Conservation (phyloP, 2,797 vertebrate genomes). For the Sarcoramphus papa region DNA sequence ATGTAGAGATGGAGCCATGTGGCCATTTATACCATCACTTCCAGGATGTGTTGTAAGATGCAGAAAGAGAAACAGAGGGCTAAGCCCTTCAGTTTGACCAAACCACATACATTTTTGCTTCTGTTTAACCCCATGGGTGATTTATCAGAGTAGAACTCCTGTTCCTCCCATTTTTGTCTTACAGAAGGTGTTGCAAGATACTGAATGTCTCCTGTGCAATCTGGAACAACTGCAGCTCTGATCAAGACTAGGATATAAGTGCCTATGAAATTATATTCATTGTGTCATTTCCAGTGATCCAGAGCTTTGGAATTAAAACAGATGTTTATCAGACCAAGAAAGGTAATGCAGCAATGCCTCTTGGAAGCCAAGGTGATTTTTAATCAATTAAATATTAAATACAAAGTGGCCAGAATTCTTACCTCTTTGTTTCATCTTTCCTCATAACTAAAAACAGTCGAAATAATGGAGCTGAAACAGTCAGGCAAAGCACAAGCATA, state of each 20-base stretch:
- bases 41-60: neutral
- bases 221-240: neutral
- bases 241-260: neutral
- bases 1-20: neutral
- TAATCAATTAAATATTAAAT: neutral
- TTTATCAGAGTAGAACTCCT: neutral
- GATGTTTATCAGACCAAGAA: neutral
- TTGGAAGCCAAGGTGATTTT: neutral
- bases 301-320: neutral
- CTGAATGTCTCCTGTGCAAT: neutral
- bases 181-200: neutral
- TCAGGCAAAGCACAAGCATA: neutral
- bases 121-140: neutral
- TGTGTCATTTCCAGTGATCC: neutral
- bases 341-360: neutral
- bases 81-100: neutral
- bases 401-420: neutral
- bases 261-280: neutral
- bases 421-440: neutral
- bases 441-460: neutral
- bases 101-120: neutral
- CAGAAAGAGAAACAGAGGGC: neutral
- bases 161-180: neutral
- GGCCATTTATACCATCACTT: neutral
- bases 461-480: neutral